Evolutionary conservation across 1,140 invertebrate genomes (phyloP).

Genomic region (Penaeus japonicus): DNA sequence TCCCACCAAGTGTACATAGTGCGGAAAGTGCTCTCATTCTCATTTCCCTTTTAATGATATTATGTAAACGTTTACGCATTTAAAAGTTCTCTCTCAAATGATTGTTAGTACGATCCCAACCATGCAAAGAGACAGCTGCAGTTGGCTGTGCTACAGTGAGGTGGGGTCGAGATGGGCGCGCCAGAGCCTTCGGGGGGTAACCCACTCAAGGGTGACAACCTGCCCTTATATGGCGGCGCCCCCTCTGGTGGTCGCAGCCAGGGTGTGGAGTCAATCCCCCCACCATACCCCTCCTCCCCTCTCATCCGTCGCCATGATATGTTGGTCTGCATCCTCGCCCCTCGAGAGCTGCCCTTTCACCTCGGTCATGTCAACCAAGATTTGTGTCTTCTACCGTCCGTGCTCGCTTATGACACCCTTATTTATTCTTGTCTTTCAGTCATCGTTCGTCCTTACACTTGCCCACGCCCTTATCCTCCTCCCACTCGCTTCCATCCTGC

Average conservation of each 20-base stretch:
- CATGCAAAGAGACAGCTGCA: no score
- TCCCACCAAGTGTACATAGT: no score
- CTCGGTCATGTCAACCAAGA: background rate
- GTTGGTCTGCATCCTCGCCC: background rate
- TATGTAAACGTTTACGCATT: no score
- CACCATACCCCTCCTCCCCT: background rate
- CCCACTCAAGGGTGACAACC: no score
- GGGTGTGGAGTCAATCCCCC: background rate
- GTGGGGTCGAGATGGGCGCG: no score
- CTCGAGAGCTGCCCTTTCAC: background rate
- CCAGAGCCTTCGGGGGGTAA: no score
- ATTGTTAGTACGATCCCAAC: no score
- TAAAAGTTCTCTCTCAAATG: no score
- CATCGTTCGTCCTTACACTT: background rate
- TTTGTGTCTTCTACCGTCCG: background rate
- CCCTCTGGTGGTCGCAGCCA: background rate
- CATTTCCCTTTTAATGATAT: no score
- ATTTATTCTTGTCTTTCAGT: background rate
- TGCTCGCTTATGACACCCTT: background rate
- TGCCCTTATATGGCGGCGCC: no score
- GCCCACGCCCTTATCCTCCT: background rate
- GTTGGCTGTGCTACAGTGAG: no score
- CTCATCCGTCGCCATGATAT: background rate
- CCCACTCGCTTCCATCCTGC: background rate
- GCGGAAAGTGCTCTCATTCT: no score